phyloP scores from a whole-genome alignment of 2,797 vertebrate species.

The Meriones psammophilus region DNA sequence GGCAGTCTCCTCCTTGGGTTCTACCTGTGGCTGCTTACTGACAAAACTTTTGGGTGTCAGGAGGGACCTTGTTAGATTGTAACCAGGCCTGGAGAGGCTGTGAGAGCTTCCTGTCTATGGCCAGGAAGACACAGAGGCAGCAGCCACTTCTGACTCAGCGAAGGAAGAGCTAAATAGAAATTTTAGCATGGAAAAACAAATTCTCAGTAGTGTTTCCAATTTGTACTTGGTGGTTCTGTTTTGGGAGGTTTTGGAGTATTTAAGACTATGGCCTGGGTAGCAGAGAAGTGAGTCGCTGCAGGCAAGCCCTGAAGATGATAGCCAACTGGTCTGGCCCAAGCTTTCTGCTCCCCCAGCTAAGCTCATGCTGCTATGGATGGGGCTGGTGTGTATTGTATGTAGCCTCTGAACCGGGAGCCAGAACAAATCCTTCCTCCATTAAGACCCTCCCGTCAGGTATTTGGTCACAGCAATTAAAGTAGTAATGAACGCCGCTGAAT shows the following conservation, averaged over 20 bases:
- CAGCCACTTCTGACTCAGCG: background rate
- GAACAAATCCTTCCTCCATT: background rate
- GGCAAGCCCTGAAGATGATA: background rate
- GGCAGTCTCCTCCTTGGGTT: background rate
- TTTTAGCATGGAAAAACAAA: background rate
- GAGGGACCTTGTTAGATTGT: background rate
- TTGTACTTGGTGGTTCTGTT: background rate
- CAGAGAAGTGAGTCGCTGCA: background rate
- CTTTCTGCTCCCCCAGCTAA: background rate
- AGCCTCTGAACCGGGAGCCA: background rate
- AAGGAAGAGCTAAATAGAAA: background rate
- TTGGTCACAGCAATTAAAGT: background rate
- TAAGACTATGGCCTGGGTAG: background rate
- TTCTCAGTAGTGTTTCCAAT: background rate
- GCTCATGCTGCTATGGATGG: background rate
- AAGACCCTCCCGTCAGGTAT: background rate
- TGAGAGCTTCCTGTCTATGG: background rate
- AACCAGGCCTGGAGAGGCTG: background rate
- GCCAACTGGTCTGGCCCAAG: background rate
- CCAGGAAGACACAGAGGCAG: background rate
- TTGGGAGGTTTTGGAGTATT: background rate
- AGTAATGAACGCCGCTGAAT: background rate
- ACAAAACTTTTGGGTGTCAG: background rate
- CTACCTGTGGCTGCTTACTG: no score
- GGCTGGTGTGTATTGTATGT: background rate